Evolutionary conservation across 2,797 vertebrate species (phyloP).

Genomic region (Odontamblyopus rebecca): DNA sequence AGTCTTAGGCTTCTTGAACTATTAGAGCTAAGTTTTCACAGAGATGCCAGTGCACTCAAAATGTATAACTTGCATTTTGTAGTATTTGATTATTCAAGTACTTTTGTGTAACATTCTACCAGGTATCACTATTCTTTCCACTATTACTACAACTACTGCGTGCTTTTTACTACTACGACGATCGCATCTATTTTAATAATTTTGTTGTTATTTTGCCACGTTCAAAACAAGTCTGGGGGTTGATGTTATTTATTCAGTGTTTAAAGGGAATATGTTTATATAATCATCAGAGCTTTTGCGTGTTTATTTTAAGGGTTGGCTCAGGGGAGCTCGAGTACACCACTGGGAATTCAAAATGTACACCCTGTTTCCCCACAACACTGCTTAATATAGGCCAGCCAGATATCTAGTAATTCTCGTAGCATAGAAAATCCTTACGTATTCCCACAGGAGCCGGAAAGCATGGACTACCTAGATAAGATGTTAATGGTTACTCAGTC

Average conservation of each 20-base stretch:
- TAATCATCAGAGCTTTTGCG: constrained; percentile 55
- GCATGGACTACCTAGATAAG: constrained; percentile 54
- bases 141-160: not conserved
- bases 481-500: constrained; percentile 32
- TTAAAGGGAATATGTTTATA: constrained; percentile 59
- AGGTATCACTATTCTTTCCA: not conserved
- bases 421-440: constrained; percentile 46
- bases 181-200: not conserved
- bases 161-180: not conserved
- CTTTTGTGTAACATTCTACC: not conserved
- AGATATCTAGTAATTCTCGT: constrained; percentile 60
- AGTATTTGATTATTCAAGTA: no score
- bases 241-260: constrained; percentile 47
- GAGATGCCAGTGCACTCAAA: no score
- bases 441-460: constrained; percentile 42
- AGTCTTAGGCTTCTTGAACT: no score
- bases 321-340: constrained; percentile 52
- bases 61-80: no score
- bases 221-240: constrained; percentile 43
- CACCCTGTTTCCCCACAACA: constrained; percentile 28
- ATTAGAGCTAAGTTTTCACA: no score
- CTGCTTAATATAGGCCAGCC: constrained; percentile 60
- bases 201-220: constrained; percentile 28
- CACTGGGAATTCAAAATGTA: constrained; percentile 52
- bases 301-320: constrained; percentile 63